Evolutionary conservation across 2,797 vertebrate species (phyloP).

Genomic region (Cuniculus paca): DNA sequence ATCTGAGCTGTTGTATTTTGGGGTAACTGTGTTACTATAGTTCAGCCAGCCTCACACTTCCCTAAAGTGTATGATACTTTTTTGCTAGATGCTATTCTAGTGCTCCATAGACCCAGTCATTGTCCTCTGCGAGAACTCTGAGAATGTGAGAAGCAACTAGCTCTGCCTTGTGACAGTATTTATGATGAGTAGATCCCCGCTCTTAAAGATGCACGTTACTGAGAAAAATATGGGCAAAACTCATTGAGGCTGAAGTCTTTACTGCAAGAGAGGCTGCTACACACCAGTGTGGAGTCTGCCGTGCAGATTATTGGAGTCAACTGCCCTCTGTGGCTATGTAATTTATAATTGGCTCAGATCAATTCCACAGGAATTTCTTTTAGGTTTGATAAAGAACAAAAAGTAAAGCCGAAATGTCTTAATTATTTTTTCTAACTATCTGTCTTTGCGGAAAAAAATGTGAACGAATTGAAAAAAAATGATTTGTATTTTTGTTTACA

Average conservation of each 20-base stretch:
- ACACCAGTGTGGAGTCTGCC: not conserved
- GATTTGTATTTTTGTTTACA: not conserved
- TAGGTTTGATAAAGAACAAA: constrained; percentile 22
- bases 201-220: not conserved
- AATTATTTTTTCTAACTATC: not conserved
- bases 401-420: constrained; percentile 51
- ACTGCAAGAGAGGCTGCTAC: not conserved
- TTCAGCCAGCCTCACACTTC: not conserved
- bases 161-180: not conserved
- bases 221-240: not conserved
- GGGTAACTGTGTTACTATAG: not conserved
- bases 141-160: not conserved
- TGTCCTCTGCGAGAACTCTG: not conserved
- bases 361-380: not conserved
- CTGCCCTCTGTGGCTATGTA: not conserved
- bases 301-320: not conserved
- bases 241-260: not conserved
- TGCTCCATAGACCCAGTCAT: not conserved
- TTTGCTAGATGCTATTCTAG: not conserved
- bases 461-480: not conserved
- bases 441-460: not conserved
- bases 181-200: not conserved
- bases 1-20: not conserved
- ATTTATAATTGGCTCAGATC: not conserved
- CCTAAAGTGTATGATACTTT: no score